phyloP scores from a whole-genome alignment of 2,888 invertebrate species.

The Neoitamus cyanurus region DNA sequence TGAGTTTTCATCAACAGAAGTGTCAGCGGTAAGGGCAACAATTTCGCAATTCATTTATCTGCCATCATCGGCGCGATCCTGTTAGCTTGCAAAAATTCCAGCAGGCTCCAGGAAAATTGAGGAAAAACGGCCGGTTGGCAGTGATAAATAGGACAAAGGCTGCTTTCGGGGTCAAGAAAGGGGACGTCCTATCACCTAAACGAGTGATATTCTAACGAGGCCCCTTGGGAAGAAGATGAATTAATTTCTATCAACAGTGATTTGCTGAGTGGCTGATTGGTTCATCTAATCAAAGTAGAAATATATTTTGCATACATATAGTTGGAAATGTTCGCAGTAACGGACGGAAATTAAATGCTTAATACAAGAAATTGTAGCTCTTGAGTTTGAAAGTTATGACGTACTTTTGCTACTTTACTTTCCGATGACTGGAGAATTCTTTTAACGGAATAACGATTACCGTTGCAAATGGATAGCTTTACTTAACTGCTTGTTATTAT shows the following conservation, averaged over 20 bases:
- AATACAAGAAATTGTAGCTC: not conserved
- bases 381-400: too few relatives aligned
- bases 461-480: too few relatives aligned
- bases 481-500: too few relatives aligned
- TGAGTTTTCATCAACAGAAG: not conserved
- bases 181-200: not conserved
- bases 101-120: not conserved
- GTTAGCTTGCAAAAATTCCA: not conserved
- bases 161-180: not conserved
- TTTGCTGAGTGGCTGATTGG: slow-evolving; percentile 7
- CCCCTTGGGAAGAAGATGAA: not conserved
- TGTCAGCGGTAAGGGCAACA: not conserved
- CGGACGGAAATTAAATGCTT: too few relatives aligned
- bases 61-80: slow-evolving; percentile 1
- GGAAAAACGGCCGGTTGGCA: not conserved
- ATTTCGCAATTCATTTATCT: slow-evolving; percentile 33
- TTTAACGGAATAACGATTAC: too few relatives aligned
- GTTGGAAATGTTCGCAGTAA: not conserved
- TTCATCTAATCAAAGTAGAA: not conserved
- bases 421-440: too few relatives aligned
- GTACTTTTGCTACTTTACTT: too few relatives aligned
- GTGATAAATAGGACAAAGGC: not conserved
- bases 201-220: slow-evolving; percentile 15
- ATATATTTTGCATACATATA: not conserved
- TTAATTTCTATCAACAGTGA: slow-evolving; percentile 14